These are phyloP conservation scores for zebrafish (Danio rerio) DNA, from an alignment of 2,113 vertebrate genomes.

Conservation along the genomic window GRCz12tu NC_133188.1:41202501-41203000, in stretches of 20 bases:
- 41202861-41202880: constrained; percentile 18
- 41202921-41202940: too few relatives aligned
- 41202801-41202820: constrained; percentile 54
- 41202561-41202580: background rate
- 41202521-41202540: background rate
- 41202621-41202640: constrained; percentile 21
- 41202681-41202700: constrained; percentile 27
- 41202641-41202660: constrained; percentile 1
- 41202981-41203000: too few relatives aligned
- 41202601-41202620: constrained; percentile 15
- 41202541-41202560: background rate
- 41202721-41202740: constrained; percentile 55
- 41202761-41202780: constrained; percentile 64
- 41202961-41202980: too few relatives aligned
- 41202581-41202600: constrained; percentile 8
- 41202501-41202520: background rate
- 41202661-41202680: background rate
- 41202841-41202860: background rate
- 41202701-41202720: constrained; percentile 48
- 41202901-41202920: too few relatives aligned
- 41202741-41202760: constrained; percentile 66
- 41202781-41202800: constrained; percentile 59
- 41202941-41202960: too few relatives aligned
- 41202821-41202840: constrained; percentile 13
- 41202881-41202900: too few relatives aligned